These are phyloP conservation scores for Electrona antarctica DNA, from an alignment of 2,113 vertebrate genomes.

Conservation along the genomic window DNA sequence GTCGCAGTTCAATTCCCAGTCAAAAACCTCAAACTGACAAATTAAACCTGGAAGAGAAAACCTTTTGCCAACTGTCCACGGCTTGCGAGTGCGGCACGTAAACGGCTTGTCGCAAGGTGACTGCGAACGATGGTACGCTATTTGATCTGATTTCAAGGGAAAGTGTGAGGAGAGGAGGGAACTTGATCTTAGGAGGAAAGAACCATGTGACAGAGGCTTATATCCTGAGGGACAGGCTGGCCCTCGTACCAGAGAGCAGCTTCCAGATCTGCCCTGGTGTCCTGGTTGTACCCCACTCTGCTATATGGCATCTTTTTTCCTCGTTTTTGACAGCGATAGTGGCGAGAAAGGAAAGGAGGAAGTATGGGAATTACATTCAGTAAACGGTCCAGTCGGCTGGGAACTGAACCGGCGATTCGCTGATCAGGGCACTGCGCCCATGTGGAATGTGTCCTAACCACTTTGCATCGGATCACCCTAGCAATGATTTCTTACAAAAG, in stretches of 20 bases:
- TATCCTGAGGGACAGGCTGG: not conserved
- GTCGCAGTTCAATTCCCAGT: not conserved
- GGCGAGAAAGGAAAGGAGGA: no score
- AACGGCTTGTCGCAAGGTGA: not conserved
- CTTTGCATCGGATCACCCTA: no score
- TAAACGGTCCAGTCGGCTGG: no score
- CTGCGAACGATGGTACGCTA: not conserved
- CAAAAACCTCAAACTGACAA: not conserved
- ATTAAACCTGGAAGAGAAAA: not conserved
- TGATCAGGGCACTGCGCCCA: no score
- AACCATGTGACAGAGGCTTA: constrained; percentile 3
- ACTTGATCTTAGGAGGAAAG: not conserved
- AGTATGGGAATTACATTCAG: no score
- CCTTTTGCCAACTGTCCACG: not conserved
- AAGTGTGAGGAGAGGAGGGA: not conserved
- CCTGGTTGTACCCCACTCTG: no score
- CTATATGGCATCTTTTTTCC: not conserved
- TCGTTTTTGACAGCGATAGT: not conserved
- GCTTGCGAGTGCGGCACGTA: not conserved
- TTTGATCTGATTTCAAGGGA: not conserved
- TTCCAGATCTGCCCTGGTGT: not conserved
- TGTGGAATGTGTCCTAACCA: no score
- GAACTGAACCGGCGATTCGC: no score
- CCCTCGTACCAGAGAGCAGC: not conserved
- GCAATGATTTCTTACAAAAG: no score